Conservation (phyloP, 2,113 vertebrate species). For the Pteruthius melanotis region DNA sequence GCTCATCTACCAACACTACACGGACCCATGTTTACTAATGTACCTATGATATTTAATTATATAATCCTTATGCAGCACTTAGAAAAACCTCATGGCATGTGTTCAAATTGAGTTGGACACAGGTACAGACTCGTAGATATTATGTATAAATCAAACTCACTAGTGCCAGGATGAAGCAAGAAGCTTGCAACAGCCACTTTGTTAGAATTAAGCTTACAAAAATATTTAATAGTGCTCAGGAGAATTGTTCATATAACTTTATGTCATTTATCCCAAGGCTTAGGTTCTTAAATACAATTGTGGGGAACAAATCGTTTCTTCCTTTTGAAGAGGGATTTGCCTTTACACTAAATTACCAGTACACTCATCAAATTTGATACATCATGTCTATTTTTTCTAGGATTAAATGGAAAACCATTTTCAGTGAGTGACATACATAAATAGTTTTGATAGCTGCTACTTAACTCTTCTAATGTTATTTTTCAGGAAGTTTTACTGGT, state of each 20-base stretch:
- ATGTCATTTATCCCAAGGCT: neutral
- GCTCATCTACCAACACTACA: neutral
- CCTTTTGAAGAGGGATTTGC: neutral
- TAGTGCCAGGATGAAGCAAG: neutral
- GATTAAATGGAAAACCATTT: constrained; percentile 8
- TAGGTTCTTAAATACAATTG: neutral
- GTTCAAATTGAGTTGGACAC: neutral
- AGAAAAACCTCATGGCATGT: neutral
- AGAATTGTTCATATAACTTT: neutral
- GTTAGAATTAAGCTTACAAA: neutral
- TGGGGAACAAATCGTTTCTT: neutral
- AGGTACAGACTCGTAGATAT: neutral
- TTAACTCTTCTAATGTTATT: neutral
- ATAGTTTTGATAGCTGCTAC: neutral
- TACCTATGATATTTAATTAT: neutral
- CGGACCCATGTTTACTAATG: neutral
- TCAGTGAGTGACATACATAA: neutral
- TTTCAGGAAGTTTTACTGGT: neutral
- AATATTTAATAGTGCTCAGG: neutral
- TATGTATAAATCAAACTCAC: neutral
- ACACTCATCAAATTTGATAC: neutral
- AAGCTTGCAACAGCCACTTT: neutral
- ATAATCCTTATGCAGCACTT: neutral
- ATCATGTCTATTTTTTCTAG: neutral
- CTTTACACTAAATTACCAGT: neutral